Percentiles rank a stretch among this genome's conserved stretches.
Conservation (phyloP, 1,140 invertebrate species). For the Nylanderia fulva region DNA sequence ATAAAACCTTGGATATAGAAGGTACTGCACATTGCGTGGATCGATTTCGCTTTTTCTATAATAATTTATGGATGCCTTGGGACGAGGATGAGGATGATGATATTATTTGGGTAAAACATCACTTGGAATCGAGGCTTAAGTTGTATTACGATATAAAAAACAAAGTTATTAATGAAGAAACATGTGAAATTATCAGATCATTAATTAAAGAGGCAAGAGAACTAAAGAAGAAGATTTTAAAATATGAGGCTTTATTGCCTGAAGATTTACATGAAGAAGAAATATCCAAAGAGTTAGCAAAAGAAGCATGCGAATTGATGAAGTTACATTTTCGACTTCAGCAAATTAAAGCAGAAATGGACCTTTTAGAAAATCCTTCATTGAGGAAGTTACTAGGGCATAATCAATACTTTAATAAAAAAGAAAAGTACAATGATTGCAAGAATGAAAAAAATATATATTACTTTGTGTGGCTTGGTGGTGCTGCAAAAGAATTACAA, state of each 20-base stretch:
- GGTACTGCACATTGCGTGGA: constrained; percentile 82
- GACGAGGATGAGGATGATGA: constrained; percentile 88
- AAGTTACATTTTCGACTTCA: constrained; percentile 87
- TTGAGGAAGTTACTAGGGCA: constrained; percentile 85
- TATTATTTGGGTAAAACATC: constrained; percentile 86
- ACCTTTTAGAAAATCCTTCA: constrained; percentile 87
- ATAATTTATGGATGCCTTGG: constrained; percentile 89
- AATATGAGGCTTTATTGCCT: constrained; percentile 84
- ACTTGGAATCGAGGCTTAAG: constrained; percentile 87
- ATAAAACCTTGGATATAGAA: constrained; percentile 86
- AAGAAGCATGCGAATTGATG: constrained; percentile 84
- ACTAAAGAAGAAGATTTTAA: constrained; percentile 85
- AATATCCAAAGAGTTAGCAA: constrained; percentile 80
- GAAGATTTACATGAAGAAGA: constrained; percentile 79
- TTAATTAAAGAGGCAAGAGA: constrained; percentile 87
- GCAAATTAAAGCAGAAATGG: constrained; percentile 88
- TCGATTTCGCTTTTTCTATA: constrained; percentile 87
- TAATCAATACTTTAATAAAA: constrained; percentile 75
- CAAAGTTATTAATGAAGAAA: constrained; percentile 83
- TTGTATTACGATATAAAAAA: constrained; percentile 88
- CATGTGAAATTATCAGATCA: constrained; percentile 86
- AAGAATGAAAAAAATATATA: constrained; percentile 73
- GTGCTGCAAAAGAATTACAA: constrained; percentile 84
- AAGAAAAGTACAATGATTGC: constrained; percentile 71
- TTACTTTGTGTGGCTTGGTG: constrained; percentile 86